Base-by-base conservation (phyloP, 53 echinoderm and acorn worm genomes). In the Patiria pectinifera region DNA sequence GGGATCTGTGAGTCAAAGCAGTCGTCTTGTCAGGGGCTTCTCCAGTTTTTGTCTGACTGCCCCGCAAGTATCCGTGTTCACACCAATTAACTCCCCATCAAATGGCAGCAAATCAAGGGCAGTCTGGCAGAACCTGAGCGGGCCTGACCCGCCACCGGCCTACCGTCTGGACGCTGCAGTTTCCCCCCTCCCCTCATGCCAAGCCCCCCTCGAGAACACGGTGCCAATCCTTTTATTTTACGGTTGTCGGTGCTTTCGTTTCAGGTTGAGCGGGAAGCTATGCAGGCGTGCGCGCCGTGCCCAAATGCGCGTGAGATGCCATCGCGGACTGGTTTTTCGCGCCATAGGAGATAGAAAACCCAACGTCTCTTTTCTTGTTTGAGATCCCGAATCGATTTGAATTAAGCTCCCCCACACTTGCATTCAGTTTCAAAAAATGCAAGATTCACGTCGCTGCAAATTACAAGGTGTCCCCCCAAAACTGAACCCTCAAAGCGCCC, bases 271-370 rank as follows among this genome's bases (percentile, higher is more conserved):
- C 53, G 53, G 13, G 72, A 24, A 87, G 15, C 53, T 46, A 87
- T 49, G 76, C 87, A 74, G 53, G 87, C 74, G 87, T 87, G 76
- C 24, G 48, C 9, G 24, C 11, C 23, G n/a, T 87, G 87, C 76
- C 53, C 76, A 46, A 87, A 87, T 44, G 62, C 62, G 87, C 87
- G 87, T 87, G 76, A 87, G 74, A 87, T 75, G 35, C 87, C 76
- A 87, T 87, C 76, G 59, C 58, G 74, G 87, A 8, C 87, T 87
- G 74, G 87, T 87, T 87, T 85, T 85, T 85, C 71, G 85, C 85
- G 85, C 87, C 87, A 87, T 53, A 87, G 26, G 76, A 74, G 53
- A 53, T 22, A 16, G 53, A 14, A 71, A 87, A 75, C 53, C 14
- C 25, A 53, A 48, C 76, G 76, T n/a, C 87, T 87, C 58, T 75